phyloP scores from a whole-genome alignment of 2,797 vertebrate species.

The Rhinatrema bivittatum region DNA sequence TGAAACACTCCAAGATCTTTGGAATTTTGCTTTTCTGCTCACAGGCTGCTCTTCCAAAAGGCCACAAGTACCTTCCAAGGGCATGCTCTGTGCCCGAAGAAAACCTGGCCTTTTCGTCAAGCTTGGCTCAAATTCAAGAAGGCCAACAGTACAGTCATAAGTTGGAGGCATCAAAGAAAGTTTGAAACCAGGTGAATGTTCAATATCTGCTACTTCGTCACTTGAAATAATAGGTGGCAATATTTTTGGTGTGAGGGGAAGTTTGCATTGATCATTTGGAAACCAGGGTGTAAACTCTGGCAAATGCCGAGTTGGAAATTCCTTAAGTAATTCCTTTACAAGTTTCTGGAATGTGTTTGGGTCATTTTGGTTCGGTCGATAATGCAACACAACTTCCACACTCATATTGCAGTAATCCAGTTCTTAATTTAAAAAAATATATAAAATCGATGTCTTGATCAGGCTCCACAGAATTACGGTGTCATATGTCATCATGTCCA shows the following conservation, averaged over 20 bases:
- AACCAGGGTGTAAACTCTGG: slow-evolving; percentile 79
- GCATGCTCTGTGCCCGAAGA: slow-evolving; percentile 3
- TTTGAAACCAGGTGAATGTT: slow-evolving; percentile 29
- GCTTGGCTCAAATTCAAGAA: slow-evolving; percentile 52
- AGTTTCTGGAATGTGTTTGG: slow-evolving; percentile 49
- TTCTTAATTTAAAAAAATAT: slow-evolving; percentile 32
- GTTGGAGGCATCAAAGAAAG: slow-evolving; percentile 14
- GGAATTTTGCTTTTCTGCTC: slow-evolving; percentile 21
- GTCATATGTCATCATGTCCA: slow-evolving; percentile 39
- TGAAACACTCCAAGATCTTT: slow-evolving; percentile 77
- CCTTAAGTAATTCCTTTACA: slow-evolving; percentile 66
- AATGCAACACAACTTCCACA: slow-evolving; percentile 82
- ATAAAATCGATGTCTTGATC: slow-evolving; percentile 29
- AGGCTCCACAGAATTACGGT: slow-evolving; percentile 29
- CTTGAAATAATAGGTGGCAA: slow-evolving; percentile 61
- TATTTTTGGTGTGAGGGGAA: slow-evolving; percentile 74
- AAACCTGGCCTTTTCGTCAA: slow-evolving; percentile 12
- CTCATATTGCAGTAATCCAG: slow-evolving; percentile 33
- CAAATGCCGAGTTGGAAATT: slow-evolving; percentile 60
- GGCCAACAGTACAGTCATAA: slow-evolving; percentile 46
- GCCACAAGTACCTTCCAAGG: slow-evolving; percentile 9
- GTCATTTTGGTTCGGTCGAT: slow-evolving; percentile 47
- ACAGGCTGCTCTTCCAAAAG: slow-evolving; percentile 17
- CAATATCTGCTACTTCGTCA: slow-evolving; percentile 39
- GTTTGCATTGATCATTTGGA: slow-evolving; percentile 39